Evolutionary conservation across 2,113 vertebrate species (phyloP).

Genomic region (Tetrax tetrax): DNA sequence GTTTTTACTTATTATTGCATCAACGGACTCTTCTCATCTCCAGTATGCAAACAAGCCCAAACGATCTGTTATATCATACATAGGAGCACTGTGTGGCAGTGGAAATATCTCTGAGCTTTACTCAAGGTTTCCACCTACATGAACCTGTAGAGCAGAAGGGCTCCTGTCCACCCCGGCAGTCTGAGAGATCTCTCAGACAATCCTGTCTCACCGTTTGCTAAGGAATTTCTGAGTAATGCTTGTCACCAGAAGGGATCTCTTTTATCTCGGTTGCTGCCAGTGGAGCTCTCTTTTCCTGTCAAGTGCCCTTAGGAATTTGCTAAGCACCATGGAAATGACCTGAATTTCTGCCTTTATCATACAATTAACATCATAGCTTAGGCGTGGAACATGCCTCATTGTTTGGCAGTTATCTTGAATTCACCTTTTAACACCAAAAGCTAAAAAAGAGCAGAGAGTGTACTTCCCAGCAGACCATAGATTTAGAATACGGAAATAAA

Average conservation of each 20-base stretch:
- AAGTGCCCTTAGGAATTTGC: conserved; percentile 17
- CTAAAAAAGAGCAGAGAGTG: not conserved
- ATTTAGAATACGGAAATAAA: not conserved
- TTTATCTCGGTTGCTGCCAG: not conserved
- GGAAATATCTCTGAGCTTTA: not conserved
- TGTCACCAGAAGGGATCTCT: conserved; percentile 36
- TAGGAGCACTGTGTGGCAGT: not conserved
- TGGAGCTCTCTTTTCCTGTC: not conserved
- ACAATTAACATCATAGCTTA: not conserved
- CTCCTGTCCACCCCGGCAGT: not conserved
- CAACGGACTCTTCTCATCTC: not conserved
- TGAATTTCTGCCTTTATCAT: conserved; percentile 23
- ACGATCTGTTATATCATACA: rapidly evolving
- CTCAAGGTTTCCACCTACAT: not conserved
- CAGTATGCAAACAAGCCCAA: not conserved
- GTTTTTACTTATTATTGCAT: not conserved
- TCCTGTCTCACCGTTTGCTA: not conserved
- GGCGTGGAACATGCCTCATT: not conserved
- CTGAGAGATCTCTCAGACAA: not conserved
- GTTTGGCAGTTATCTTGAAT: conserved; percentile 11
- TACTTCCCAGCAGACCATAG: not conserved
- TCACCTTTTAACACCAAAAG: conserved; percentile 2
- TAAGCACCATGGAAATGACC: conserved; percentile 22
- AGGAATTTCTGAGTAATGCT: conserved; percentile 33
- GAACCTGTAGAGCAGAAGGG: not conserved